phyloP scores from a whole-genome alignment of 2,113 vertebrate species.

The Triplophysa siluroides region DNA sequence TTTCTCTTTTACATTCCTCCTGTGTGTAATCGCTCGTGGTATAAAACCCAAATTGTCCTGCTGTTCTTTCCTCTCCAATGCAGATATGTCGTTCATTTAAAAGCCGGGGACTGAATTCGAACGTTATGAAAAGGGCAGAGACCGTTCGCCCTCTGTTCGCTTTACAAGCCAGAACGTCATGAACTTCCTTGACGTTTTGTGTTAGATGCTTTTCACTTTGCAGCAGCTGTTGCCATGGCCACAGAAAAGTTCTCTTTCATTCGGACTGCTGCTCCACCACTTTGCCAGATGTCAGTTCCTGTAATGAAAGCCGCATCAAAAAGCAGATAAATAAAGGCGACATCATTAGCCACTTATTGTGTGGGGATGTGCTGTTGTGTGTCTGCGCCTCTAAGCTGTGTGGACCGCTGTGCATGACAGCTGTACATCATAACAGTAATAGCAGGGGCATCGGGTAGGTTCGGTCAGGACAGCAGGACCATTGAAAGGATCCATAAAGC shows the following conservation, averaged over 20 bases:
- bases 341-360: slow-evolving; percentile 38
- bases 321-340: slow-evolving; percentile 25
- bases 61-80: slow-evolving; percentile 39
- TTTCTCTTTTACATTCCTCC: slow-evolving; percentile 47
- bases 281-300: slow-evolving; percentile 43
- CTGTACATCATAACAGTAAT: slow-evolving; percentile 73
- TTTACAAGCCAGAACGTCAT: neutral
- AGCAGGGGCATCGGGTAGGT: slow-evolving; percentile 65
- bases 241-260: slow-evolving; percentile 32
- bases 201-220: slow-evolving; percentile 25
- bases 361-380: slow-evolving; percentile 26
- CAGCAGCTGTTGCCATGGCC: slow-evolving; percentile 46
- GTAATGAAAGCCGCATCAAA: slow-evolving; percentile 30
- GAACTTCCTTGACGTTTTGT: slow-evolving; percentile 15
- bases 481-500: slow-evolving; percentile 71
- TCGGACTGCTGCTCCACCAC: slow-evolving; percentile 28
- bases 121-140: slow-evolving; percentile 30
- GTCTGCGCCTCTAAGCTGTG: slow-evolving; percentile 10
- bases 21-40: slow-evolving; percentile 32
- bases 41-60: slow-evolving; percentile 29
- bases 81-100: slow-evolving; percentile 16
- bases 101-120: neutral
- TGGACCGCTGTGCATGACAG: slow-evolving; percentile 37
- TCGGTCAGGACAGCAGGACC: slow-evolving; percentile 62
- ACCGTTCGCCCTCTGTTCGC: neutral